These are phyloP conservation scores for Zosterops borbonicus DNA, from an alignment of 2,113 vertebrate species.

Conservation along the genomic window DNA sequence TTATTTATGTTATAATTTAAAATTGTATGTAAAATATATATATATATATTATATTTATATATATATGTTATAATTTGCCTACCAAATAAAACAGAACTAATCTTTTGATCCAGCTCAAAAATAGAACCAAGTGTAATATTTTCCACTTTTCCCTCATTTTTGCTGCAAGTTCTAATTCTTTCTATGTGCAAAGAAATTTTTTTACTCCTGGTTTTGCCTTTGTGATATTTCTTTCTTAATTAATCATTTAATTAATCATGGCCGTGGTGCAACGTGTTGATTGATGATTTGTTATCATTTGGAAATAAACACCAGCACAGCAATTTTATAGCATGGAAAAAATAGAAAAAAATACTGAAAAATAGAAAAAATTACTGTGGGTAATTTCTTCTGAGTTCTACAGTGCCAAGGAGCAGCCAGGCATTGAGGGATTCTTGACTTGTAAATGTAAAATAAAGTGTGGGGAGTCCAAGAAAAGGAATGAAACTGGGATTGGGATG, in stretches of 20 bases:
- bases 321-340: not conserved
- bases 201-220: not conserved
- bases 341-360: not conserved
- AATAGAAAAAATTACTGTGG: too few species aligned
- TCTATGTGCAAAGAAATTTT: not conserved
- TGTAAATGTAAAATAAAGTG: not conserved
- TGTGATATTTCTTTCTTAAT: not conserved
- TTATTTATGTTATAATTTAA: too few species aligned
- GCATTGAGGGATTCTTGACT: not conserved
- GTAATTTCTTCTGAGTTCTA: not conserved
- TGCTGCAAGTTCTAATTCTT: not conserved
- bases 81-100: not conserved
- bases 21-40: too few species aligned
- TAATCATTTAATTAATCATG: not conserved
- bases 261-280: not conserved
- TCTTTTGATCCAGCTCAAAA: not conserved
- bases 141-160: conserved; percentile 1
- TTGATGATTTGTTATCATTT: not conserved
- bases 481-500: accelerated
- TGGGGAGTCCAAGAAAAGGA: not conserved
- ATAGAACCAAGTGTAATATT: not conserved
- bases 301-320: not conserved
- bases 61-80: not conserved
- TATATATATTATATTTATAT: too few species aligned
- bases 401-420: not conserved